phyloP scores from a whole-genome alignment of 2,113 vertebrate genomes.

The Emydura subglobosa region DNA sequence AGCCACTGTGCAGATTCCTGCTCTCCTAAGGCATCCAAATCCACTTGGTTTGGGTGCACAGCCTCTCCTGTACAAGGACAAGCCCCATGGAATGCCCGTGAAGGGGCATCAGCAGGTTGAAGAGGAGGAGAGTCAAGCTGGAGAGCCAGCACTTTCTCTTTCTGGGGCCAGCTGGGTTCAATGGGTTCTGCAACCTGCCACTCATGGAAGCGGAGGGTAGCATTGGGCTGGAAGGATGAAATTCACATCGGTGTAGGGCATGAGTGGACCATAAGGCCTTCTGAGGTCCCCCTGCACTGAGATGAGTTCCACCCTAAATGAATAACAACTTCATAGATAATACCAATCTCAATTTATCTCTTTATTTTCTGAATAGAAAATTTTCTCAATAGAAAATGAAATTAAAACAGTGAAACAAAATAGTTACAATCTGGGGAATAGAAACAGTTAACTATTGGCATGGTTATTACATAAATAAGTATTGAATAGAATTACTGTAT shows the following conservation, averaged over 20 bases:
- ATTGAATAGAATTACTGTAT: background rate
- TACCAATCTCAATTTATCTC: background rate
- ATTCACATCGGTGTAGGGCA: conserved; percentile 13
- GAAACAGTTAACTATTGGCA: background rate
- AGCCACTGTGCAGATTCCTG: background rate
- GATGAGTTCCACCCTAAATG: background rate
- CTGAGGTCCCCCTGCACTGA: background rate
- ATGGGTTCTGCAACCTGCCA: background rate
- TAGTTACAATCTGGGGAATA: background rate
- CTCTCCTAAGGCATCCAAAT: background rate
- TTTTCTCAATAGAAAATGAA: background rate
- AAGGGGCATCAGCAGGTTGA: background rate
- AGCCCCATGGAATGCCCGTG: background rate
- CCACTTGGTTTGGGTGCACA: background rate
- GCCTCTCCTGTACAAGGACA: background rate
- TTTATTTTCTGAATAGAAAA: background rate
- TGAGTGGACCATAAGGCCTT: background rate
- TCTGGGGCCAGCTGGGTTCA: background rate
- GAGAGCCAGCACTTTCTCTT: background rate
- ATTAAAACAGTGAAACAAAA: background rate
- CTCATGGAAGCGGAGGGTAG: background rate
- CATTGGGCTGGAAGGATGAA: background rate
- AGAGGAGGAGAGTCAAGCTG: background rate
- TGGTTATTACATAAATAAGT: background rate
- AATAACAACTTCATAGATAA: background rate